Conservation (phyloP, 2,113 vertebrate genomes). For the Rhea americana region DNA sequence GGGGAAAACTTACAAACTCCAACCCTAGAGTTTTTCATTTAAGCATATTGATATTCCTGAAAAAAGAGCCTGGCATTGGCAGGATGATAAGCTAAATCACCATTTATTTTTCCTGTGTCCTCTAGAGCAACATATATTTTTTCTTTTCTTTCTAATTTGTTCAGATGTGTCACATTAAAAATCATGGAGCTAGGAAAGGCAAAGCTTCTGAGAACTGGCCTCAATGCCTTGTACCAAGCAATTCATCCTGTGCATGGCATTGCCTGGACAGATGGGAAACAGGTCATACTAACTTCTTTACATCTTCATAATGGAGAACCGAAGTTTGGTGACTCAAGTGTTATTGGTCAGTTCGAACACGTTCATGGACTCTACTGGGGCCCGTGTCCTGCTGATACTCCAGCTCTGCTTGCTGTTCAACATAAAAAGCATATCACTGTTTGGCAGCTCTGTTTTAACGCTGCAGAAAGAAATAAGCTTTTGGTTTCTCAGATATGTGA, state of each 20-base stretch:
- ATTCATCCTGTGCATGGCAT: slow-evolving; percentile 89
- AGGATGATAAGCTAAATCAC: background rate
- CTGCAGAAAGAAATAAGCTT: slow-evolving; percentile 86
- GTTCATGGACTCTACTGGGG: slow-evolving; percentile 91
- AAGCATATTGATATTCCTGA: background rate
- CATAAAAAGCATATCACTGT: slow-evolving; percentile 90
- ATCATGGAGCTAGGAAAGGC: slow-evolving; percentile 90
- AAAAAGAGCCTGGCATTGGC: background rate
- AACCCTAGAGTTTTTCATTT: no score
- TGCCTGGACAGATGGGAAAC: slow-evolving; percentile 92
- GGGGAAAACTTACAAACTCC: background rate
- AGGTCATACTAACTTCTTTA: slow-evolving; percentile 86
- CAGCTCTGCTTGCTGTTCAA: slow-evolving; percentile 87
- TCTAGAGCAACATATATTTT: background rate
- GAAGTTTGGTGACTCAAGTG: slow-evolving; percentile 85
- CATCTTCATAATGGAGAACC: slow-evolving; percentile 77
- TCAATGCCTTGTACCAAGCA: slow-evolving; percentile 87
- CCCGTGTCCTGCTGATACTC: slow-evolving; percentile 76
- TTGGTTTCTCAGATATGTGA: slow-evolving; percentile 89
- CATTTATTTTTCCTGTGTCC: fast-evolving
- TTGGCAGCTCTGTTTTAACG: slow-evolving; percentile 87
- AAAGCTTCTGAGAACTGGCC: slow-evolving; percentile 86
- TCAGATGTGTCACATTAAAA: slow-evolving; percentile 20
- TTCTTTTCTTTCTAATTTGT: background rate
- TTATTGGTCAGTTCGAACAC: slow-evolving; percentile 91